Conservation (phyloP, 35 echinoderm and acorn worm genomes). For the Acanthaster planci region DNA sequence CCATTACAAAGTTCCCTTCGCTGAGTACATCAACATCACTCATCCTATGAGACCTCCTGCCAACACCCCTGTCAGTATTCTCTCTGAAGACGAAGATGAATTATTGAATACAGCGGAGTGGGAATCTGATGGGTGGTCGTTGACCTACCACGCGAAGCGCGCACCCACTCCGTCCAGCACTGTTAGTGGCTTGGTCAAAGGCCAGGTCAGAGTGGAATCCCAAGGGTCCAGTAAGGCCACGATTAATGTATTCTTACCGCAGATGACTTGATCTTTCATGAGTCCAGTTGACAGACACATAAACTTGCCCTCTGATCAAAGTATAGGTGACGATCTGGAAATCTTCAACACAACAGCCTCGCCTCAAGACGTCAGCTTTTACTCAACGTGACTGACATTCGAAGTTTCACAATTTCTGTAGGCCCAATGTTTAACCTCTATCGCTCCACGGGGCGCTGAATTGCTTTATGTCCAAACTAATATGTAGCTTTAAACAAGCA, state of each 20-base stretch:
- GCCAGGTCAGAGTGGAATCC: not conserved
- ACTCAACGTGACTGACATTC: no score
- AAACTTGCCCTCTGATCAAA: no score
- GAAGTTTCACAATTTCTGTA: no score
- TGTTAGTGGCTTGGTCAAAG: not conserved
- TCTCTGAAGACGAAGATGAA: slow-evolving; percentile 29
- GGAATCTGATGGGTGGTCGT: not conserved
- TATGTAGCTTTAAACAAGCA: no score
- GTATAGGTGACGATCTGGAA: no score
- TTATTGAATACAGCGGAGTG: not conserved
- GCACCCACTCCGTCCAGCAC: not conserved
- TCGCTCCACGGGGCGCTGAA: no score
- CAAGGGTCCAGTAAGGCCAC: not conserved
- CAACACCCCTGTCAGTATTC: slow-evolving; percentile 35
- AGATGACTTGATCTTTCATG: not conserved
- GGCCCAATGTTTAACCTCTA: no score
- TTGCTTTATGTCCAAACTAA: no score
- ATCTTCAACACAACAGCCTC: no score
- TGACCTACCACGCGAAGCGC: slow-evolving; percentile 8
- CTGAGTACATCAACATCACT: slow-evolving; percentile 2
- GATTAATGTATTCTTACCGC: slow-evolving; percentile 9
- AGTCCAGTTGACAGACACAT: no score
- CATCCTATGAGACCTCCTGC: slow-evolving; percentile 32
- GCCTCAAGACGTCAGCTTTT: no score
- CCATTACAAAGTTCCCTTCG: not conserved